These are phyloP conservation scores for Heloderma charlesbogerti DNA, from an alignment of 2,113 vertebrate genomes.

Conservation along the genomic window DNA sequence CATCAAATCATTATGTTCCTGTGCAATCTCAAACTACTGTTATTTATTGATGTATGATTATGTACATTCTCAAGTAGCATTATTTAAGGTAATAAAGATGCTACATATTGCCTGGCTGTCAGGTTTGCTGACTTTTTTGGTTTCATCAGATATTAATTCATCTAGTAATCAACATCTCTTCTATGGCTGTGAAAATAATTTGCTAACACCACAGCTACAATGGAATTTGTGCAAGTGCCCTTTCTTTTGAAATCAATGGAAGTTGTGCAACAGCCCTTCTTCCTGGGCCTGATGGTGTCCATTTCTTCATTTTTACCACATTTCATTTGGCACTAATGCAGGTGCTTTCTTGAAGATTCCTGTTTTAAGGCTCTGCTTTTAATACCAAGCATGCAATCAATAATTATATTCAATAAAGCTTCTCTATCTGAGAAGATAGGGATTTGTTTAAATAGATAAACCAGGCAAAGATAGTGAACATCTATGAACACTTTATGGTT, in stretches of 20 bases:
- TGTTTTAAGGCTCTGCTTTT: conserved; percentile 12
- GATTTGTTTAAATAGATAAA: not conserved
- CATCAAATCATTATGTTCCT: not conserved
- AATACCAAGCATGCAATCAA: not conserved
- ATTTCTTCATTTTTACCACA: not conserved
- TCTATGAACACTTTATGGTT: not conserved
- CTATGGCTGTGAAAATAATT: not conserved
- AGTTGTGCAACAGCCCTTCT: not conserved
- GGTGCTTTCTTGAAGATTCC: not conserved
- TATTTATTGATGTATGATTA: conserved; percentile 20
- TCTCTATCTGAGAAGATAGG: conserved; percentile 1
- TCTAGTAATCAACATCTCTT: conserved; percentile 23
- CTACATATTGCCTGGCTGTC: not conserved
- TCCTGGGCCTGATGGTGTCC: not conserved
- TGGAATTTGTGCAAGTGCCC: not conserved
- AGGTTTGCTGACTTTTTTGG: not conserved
- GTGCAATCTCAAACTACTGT: not conserved
- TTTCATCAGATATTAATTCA: conserved; percentile 42
- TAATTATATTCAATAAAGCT: not conserved
- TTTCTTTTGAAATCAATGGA: not conserved
- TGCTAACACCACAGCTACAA: not conserved
- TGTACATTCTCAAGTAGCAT: not conserved
- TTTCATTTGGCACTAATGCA: not conserved
- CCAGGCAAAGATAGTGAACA: conserved; percentile 6
- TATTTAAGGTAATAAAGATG: not conserved